Conservation (phyloP, 2,113 vertebrate species). For the Podilymbus podiceps region DNA sequence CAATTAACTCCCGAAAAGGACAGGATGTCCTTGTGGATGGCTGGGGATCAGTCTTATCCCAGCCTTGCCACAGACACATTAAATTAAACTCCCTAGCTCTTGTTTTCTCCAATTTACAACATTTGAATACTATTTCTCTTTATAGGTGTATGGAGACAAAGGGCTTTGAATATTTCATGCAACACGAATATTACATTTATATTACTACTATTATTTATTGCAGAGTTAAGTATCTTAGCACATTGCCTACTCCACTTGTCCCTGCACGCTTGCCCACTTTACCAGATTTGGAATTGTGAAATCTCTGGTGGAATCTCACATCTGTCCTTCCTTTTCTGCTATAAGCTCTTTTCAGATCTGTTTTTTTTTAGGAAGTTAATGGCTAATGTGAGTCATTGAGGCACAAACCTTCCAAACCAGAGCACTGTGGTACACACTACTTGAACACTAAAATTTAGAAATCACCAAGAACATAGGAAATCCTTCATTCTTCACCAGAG, state of each 20-base stretch:
- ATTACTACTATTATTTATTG: neutral
- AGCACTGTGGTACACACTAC: no score
- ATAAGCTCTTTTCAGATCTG: neutral
- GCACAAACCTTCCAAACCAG: neutral
- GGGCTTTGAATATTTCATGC: neutral
- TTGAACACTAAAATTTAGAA: neutral
- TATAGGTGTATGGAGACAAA: neutral
- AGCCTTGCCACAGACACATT: neutral
- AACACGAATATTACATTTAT: neutral
- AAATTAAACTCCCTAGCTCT: neutral
- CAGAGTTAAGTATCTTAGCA: neutral
- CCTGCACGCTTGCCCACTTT: fast-evolving
- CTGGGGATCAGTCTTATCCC: neutral
- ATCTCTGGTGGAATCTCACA: neutral
- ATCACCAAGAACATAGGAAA: neutral
- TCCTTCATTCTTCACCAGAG: neutral
- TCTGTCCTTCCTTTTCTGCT: neutral
- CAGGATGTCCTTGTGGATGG: neutral
- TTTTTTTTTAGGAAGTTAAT: neutral
- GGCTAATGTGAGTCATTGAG: neutral
- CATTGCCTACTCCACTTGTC: neutral
- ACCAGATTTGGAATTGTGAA: neutral
- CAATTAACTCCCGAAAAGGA: neutral
- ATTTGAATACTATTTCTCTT: neutral
- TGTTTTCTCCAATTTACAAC: neutral